Conservation (phyloP, 64 coral and sea anemone genomes). For the Montipora foliosa region DNA sequence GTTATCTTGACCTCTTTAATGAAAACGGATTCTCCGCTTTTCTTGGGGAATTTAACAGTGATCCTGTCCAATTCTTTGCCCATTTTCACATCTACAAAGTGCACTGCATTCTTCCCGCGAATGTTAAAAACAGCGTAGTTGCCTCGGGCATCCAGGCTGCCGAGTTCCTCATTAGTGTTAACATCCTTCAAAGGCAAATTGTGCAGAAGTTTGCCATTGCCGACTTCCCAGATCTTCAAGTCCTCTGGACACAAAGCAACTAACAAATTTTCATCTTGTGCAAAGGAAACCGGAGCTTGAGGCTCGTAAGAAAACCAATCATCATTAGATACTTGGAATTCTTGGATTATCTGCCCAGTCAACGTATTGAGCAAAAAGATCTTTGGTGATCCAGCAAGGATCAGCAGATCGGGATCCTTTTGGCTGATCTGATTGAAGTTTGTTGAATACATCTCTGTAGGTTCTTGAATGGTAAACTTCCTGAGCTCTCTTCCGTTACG, state of each 20-base stretch:
- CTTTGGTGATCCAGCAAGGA: conserved; percentile 78
- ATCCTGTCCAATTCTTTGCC: conserved; percentile 85
- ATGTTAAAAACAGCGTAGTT: conserved; percentile 74
- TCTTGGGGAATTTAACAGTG: conserved; percentile 52
- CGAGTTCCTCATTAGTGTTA: conserved; percentile 67
- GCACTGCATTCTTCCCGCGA: conserved; percentile 52
- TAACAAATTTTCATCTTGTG: conserved; percentile 78
- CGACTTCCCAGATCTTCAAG: conserved; percentile 73
- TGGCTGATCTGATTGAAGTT: conserved; percentile 78
- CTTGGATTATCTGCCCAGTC: conserved; percentile 67
- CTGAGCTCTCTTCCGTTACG: conserved; percentile 72
- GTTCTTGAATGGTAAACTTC: conserved; percentile 81
- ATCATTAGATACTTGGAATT: conserved; percentile 78
- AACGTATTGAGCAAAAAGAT: conserved; percentile 82
- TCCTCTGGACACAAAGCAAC: conserved; percentile 73
- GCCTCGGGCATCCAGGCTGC: conserved; percentile 68
- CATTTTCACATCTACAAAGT: conserved; percentile 71
- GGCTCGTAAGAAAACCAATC: conserved; percentile 80
- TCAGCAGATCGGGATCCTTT: conserved; percentile 34
- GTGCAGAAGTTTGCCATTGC: conserved; percentile 61
- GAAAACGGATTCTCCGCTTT: conserved; percentile 4
- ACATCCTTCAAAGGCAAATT: conserved; percentile 75
- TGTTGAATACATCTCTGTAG: conserved; percentile 61
- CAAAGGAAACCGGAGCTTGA: conserved; percentile 74
- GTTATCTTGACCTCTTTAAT: conserved; percentile 85